Base-by-base conservation (phyloP, 2,797 vertebrate genomes). In the Pteronotus mesoamericanus region DNA sequence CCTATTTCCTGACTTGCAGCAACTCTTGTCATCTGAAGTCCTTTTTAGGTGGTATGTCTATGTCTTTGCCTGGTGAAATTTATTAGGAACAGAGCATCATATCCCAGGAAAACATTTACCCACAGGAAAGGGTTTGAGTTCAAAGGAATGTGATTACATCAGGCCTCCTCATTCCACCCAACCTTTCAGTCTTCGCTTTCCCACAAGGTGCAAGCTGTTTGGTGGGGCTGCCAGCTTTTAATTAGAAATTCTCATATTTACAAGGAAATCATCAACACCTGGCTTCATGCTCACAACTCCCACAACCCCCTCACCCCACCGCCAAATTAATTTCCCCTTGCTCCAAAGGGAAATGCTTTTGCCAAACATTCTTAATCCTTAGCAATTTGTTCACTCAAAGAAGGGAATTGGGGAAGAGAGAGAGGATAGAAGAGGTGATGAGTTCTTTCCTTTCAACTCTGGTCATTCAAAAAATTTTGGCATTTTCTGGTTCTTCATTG, bases 141-240 rank as follows among this genome's bases (percentile, higher is more conserved):
- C 48, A 29, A 6, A 57, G 42, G 87, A 94, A 94, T 84, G 90
- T 18, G 32, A 48, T 93, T 95, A 74, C 94, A 77, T 97, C 94
- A 94, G 91, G 24, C 51, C 29, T 12, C 26, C 32, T 22, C 85
- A 39, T 82, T 29, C 87, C 53, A 82, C 69, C 69, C 72, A 59
- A 19, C 8, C 32, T 29, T 48, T 51, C 26, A 2, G 42, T 10
- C n/a, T 72, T 72, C 75, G n/a, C 69, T 82, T 93, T 82, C 87
- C 75, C 86, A 86, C 64, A 32, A 10, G 37, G n/a, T 16, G 26
- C 74, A 66, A 66, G 77, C 55, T 89, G 24, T 42, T 86, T 42
- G 72, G 85, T 34, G 26, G 1, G 1, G 12, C 57, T 68, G 29
- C 83, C 88, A 86, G 69, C 9, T 87, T 79, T 94, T 77, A 72